phyloP scores from a whole-genome alignment of 2,888 invertebrate genomes.

The Drosophila lutescens region DNA sequence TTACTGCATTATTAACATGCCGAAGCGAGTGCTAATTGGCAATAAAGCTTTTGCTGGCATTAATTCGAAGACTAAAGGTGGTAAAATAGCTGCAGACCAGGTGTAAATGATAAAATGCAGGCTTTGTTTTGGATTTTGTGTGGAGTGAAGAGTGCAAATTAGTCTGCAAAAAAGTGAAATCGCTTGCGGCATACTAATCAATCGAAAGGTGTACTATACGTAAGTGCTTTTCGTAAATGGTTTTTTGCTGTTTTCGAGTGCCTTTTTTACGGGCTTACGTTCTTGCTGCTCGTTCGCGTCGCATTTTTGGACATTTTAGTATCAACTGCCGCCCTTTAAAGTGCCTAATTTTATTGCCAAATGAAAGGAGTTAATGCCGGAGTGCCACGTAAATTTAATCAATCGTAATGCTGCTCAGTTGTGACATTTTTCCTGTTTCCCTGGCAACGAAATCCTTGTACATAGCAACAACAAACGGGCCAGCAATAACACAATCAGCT shows the following conservation, averaged over 20 bases:
- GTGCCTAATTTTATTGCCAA: neutral
- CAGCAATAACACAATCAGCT: constrained; percentile 51
- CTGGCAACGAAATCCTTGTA: constrained; percentile 49
- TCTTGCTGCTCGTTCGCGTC: constrained; percentile 49
- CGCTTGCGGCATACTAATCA: constrained; percentile 22
- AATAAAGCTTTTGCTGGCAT: constrained; percentile 3
- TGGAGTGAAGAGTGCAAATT: constrained; percentile 9
- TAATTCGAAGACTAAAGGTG: neutral
- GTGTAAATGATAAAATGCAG: constrained; percentile 5
- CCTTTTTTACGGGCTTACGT: constrained; percentile 46
- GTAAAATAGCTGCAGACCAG: neutral
- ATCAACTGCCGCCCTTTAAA: neutral
- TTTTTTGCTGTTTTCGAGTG: neutral
- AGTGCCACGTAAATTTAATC: constrained; percentile 59
- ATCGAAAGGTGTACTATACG: constrained; percentile 5
- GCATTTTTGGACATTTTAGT: constrained; percentile 61
- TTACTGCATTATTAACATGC: constrained; percentile 22
- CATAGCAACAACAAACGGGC: constrained; percentile 63
- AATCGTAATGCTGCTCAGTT: constrained; percentile 64
- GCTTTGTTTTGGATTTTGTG: neutral
- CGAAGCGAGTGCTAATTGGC: constrained; percentile 1
- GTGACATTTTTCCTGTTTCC: constrained; percentile 58
- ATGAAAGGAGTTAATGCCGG: neutral
- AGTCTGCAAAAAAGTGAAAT: constrained; percentile 10
- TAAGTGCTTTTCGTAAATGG: neutral